phyloP scores from a whole-genome alignment of 2,797 vertebrate species.

The Oryzias dopingdopingensis region DNA sequence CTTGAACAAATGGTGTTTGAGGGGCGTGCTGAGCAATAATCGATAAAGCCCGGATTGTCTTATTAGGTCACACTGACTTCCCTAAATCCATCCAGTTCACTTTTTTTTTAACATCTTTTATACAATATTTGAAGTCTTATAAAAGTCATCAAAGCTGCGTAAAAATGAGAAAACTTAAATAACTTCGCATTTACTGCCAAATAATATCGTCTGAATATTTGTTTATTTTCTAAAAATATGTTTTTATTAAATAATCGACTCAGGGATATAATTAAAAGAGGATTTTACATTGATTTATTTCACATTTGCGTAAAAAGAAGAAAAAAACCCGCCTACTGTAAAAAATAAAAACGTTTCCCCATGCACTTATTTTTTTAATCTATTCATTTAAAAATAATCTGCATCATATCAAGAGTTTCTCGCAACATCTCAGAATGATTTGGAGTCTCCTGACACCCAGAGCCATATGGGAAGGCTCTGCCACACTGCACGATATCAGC shows the following conservation, averaged over 20 bases:
- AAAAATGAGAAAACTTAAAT: too few species aligned
- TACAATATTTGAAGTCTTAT: too few species aligned
- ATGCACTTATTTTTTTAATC: constrained; percentile 9
- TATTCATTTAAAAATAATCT: constrained; percentile 52
- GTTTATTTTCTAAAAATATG: too few species aligned
- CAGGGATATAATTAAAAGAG: too few species aligned
- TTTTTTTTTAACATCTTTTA: too few species aligned
- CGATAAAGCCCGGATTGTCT: constrained; percentile 51
- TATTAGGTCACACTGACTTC: neutral
- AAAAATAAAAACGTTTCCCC: neutral
- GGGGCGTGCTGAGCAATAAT: constrained; percentile 61
- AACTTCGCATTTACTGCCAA: too few species aligned
- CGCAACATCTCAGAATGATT: constrained; percentile 57
- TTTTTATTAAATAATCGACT: too few species aligned
- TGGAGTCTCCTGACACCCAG: constrained; percentile 68
- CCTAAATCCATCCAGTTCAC: neutral
- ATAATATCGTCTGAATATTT: too few species aligned
- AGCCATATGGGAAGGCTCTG: constrained; percentile 69
- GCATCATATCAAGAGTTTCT: constrained; percentile 56
- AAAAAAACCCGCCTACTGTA: too few species aligned
- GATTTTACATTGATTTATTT: too few species aligned
- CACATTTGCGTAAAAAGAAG: too few species aligned
- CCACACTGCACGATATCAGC: constrained; percentile 79
- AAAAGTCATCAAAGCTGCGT: too few species aligned
- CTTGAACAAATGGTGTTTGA: constrained; percentile 45